phyloP scores from a whole-genome alignment of 2,797 vertebrate genomes.

The Dallia pectoralis region DNA sequence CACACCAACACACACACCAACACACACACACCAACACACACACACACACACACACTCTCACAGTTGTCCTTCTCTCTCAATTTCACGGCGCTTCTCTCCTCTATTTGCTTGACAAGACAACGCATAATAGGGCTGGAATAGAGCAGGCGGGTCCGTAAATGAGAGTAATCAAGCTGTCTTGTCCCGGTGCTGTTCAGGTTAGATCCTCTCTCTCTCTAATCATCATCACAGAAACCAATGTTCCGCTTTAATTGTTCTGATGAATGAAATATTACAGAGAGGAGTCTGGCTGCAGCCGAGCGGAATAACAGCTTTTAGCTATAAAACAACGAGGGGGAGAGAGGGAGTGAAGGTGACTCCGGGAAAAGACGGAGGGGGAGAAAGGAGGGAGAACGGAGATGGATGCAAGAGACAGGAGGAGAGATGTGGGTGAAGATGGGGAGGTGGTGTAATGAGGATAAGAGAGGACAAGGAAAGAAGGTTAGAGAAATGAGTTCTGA shows the following conservation, averaged over 20 bases:
- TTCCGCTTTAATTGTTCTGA: slow-evolving; percentile 82
- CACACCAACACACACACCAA: slow-evolving; percentile 13
- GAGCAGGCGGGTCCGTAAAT: slow-evolving; percentile 71
- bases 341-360: slow-evolving; percentile 31
- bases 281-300: slow-evolving; percentile 71
- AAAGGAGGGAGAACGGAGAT: slow-evolving; percentile 35
- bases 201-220: slow-evolving; percentile 80
- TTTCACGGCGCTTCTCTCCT: slow-evolving; percentile 72
- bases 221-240: slow-evolving; percentile 79
- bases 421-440: not conserved
- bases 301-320: slow-evolving; percentile 77
- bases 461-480: not conserved
- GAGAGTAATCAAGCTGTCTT: slow-evolving; percentile 81
- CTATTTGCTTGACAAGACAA: slow-evolving; percentile 76
- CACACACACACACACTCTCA: slow-evolving; percentile 5
- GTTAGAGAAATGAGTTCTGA: not conserved
- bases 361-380: slow-evolving; percentile 42
- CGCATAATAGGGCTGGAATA: slow-evolving; percentile 75
- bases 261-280: slow-evolving; percentile 80
- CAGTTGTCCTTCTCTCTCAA: slow-evolving; percentile 60
- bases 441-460: not conserved
- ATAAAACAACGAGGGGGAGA: slow-evolving; percentile 63
- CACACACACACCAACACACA: slow-evolving; percentile 10
- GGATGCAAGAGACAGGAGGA: not conserved
- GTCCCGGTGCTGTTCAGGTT: slow-evolving; percentile 75